These are phyloP conservation scores for Prostheceraeus crozeri DNA, from an alignment of 2,888 invertebrate genomes.

Conservation along the genomic window DNA sequence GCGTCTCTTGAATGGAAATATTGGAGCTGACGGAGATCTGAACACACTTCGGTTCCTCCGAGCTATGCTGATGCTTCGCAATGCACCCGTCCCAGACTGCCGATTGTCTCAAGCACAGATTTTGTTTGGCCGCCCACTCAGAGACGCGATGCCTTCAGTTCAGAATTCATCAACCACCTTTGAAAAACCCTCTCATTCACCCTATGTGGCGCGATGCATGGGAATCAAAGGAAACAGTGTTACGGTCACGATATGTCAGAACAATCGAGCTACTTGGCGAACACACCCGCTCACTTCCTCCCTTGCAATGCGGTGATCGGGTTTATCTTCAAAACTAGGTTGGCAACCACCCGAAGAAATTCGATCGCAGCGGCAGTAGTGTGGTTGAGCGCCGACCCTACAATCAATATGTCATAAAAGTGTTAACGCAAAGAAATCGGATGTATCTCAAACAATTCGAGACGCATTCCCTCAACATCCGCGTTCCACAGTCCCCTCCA, in stretches of 20 bases:
- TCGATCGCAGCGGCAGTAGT: too few species aligned
- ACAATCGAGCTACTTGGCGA: conserved; percentile 37
- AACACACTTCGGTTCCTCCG: conserved; percentile 38
- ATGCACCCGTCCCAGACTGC: conserved; percentile 40
- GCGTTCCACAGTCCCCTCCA: too few species aligned
- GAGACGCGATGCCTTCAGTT: conserved; percentile 37
- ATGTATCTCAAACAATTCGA: too few species aligned
- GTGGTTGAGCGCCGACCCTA: too few species aligned
- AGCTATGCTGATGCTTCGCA: conserved; percentile 41
- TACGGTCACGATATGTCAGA: conserved; percentile 20
- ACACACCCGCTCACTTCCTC: conserved; percentile 37
- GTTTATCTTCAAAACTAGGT: conserved; percentile 40
- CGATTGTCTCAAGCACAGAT: conserved; percentile 41
- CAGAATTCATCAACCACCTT: conserved; percentile 13
- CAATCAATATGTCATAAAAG: too few species aligned
- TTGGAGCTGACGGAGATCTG: background rate
- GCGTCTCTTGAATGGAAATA: background rate
- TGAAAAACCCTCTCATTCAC: background rate
- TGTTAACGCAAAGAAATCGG: too few species aligned
- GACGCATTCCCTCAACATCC: too few species aligned
- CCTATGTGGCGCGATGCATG: background rate
- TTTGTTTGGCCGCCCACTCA: conserved; percentile 25
- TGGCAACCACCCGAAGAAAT: conserved; percentile 39
- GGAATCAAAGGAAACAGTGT: background rate
- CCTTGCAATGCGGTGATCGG: conserved; percentile 40